Evolutionary conservation across 1,140 invertebrate species (phyloP).

Genomic region (Caerostris darwini): DNA sequence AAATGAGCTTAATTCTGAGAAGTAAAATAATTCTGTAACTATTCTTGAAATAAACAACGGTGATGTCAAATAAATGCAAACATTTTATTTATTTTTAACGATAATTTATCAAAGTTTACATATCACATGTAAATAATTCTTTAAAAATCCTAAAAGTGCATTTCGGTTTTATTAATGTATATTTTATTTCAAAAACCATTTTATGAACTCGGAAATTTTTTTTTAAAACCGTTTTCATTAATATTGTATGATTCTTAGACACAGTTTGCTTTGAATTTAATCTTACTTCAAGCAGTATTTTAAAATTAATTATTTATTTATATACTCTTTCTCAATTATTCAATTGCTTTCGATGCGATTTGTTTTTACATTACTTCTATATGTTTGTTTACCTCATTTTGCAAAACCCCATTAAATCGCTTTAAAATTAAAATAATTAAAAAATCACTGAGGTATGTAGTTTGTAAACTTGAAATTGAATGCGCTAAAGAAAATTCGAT

Average conservation of each 20-base stretch:
- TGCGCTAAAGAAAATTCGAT: slow-evolving; percentile 32
- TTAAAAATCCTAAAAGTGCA: too few relatives aligned
- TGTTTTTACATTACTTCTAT: not conserved
- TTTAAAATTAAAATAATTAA: slow-evolving; percentile 39
- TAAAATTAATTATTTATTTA: slow-evolving; percentile 34
- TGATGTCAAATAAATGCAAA: too few relatives aligned
- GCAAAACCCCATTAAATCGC: not conserved
- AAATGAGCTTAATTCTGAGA: too few relatives aligned
- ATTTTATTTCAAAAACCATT: too few relatives aligned
- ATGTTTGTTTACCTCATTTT: not conserved
- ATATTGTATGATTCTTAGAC: not conserved
- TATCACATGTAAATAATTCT: too few relatives aligned
- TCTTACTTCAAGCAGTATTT: not conserved
- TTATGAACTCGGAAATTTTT: too few relatives aligned
- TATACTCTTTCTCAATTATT: not conserved
- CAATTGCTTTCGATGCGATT: not conserved
- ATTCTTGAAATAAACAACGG: too few relatives aligned
- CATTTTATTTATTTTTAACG: too few relatives aligned
- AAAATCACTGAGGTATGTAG: not conserved
- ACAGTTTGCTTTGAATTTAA: not conserved
- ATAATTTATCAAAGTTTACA: too few relatives aligned
- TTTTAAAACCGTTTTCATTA: too few relatives aligned
- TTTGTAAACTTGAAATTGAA: not conserved
- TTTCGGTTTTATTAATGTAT: too few relatives aligned
- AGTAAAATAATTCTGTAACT: too few relatives aligned